Conservation (phyloP, 1,140 invertebrate species). For the Babylonia areolata region DNA sequence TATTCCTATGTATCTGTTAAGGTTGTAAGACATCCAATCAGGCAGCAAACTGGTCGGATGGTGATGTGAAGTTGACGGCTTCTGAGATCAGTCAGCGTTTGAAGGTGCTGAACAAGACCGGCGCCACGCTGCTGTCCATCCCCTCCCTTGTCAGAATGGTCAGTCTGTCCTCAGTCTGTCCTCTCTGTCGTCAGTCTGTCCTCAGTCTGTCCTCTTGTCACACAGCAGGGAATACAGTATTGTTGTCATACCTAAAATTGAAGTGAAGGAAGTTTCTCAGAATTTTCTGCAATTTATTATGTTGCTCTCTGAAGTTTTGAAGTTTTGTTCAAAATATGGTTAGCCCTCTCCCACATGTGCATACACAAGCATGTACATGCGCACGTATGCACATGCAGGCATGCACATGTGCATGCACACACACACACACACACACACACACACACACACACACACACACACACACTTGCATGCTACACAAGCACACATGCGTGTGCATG, state of each 20-base stretch:
- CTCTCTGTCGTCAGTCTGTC: too few species aligned
- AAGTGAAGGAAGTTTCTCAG: constrained; percentile 51
- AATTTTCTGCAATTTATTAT: constrained; percentile 34
- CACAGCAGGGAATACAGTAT: too few species aligned
- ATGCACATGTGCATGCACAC: background rate
- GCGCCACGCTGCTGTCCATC: constrained; percentile 8
- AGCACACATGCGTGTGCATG: too few species aligned
- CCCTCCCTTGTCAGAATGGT: constrained; percentile 26
- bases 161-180: too few species aligned
- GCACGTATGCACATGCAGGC: background rate
- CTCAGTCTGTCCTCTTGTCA: too few species aligned
- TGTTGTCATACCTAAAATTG: constrained; percentile 45
- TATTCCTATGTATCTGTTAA: background rate
- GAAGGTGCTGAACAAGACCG: constrained; percentile 15
- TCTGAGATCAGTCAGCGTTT: constrained; percentile 25
- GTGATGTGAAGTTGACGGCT: background rate
- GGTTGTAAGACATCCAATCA: background rate
- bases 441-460: too few species aligned
- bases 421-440: too few species aligned
- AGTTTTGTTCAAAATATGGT: too few species aligned
- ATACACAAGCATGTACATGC: background rate
- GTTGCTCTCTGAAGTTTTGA: background rate
- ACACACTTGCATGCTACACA: too few species aligned
- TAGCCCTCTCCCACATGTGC: too few species aligned
- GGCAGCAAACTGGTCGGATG: background rate